Base-by-base conservation (phyloP, 2,797 vertebrate genomes). In the Sebastes umbrosus region DNA sequence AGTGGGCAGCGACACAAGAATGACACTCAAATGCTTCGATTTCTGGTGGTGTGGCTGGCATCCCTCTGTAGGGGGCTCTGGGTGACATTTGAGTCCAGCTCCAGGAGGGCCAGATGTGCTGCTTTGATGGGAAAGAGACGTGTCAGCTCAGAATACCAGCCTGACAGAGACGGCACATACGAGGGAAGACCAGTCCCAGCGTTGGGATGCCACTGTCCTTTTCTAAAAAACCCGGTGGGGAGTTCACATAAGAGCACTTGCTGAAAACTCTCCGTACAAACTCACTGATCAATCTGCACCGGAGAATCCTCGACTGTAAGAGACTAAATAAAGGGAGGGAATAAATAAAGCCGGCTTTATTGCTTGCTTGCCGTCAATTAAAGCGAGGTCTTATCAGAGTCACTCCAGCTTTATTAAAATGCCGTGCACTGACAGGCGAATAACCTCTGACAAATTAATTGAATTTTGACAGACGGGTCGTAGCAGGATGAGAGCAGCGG, bases 391-490 rank as follows among this genome's bases (percentile, higher is more conserved):
- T 92, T 93, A 94, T 93, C 90, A 86, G 89, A 93, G 79, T 67
- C 54, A 52, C 86, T 84, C 69, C 86, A 85, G 87, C 74, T 88
- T 95, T 94, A 95, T 95, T 96, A 95, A 94, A 94, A 90, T 66
- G 84, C 85, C 36, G 67, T 4, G 58, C 79, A 36, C 66, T 89
- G 91, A 91, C 90, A 76, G 90, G 57, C 68, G 87, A 94, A 93
- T 94, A 95, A 93, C 89, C 90, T 86, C 77, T 87, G 93, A 93
- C 92, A 94, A 91, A 94, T 93, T 94, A 94, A 95, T 94, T 94
- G 91, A 92, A 94, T 93, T 95, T 94, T 95, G 95, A 95, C 83
- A 83, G 94, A 92, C 86, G 82, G 90, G 84, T 92, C 87, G 69
- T 81, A 70, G 75, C 72, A 66, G 72, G 73, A 73, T 39, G 67